Conservation (phyloP, 2,797 vertebrate species). For the Tokudaia muenninki region DNA sequence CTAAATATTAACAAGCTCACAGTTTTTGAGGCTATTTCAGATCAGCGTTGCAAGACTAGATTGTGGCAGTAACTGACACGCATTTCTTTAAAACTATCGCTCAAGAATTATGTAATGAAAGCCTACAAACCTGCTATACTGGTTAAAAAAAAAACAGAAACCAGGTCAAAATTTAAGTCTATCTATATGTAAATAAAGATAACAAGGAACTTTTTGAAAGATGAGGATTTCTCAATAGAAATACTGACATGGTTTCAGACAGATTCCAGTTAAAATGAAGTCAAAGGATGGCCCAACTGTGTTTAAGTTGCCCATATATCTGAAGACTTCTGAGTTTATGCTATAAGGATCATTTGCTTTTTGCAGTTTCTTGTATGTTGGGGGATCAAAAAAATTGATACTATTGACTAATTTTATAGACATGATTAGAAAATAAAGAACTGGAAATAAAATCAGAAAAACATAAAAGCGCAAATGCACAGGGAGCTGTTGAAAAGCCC, state of each 20-base stretch:
- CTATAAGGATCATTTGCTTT: neutral
- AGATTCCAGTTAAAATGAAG: constrained; percentile 44
- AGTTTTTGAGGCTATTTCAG: constrained; percentile 17
- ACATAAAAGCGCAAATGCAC: neutral
- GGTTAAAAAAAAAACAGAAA: neutral
- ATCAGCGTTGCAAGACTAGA: neutral
- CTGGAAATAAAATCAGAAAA: neutral
- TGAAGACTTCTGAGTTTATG: neutral
- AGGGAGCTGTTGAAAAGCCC: neutral
- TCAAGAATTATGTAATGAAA: neutral
- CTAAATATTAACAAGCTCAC: neutral
- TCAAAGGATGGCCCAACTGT: neutral
- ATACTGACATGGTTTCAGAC: neutral
- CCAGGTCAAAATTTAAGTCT: neutral
- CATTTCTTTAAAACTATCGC: neutral
- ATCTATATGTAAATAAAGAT: neutral
- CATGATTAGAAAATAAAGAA: neutral
- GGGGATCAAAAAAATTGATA: neutral
- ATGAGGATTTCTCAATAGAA: constrained; percentile 27
- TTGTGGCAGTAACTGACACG: neutral
- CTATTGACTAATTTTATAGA: neutral
- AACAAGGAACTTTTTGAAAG: neutral
- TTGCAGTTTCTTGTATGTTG: neutral
- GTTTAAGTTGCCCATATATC: neutral
- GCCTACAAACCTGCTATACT: neutral